phyloP scores from a whole-genome alignment of 1,140 invertebrate genomes.

The Scaptodrosophila lebanonensis region DNA sequence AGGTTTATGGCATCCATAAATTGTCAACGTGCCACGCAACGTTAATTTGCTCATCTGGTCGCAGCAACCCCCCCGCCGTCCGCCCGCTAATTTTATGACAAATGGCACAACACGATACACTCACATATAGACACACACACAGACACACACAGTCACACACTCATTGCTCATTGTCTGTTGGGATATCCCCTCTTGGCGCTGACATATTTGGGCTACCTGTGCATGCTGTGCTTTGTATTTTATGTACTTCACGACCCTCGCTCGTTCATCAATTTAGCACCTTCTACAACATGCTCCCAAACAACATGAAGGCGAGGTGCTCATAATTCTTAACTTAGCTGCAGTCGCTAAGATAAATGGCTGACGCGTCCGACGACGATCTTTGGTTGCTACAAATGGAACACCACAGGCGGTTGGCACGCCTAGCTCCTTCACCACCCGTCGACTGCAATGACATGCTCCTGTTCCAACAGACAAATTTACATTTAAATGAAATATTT shows the following conservation, averaged over 20 bases:
- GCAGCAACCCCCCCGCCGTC: neutral
- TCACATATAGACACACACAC: too few relatives aligned
- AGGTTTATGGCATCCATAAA: too few relatives aligned
- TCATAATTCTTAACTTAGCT: conserved; percentile 58
- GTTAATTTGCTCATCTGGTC: too few relatives aligned
- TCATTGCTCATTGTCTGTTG: too few relatives aligned
- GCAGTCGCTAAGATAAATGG: conserved; percentile 33
- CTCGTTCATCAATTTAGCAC: conserved; percentile 8
- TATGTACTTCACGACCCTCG: conserved; percentile 32
- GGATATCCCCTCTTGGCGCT: neutral
- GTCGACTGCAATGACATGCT: conserved; percentile 1
- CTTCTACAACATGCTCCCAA: too few relatives aligned
- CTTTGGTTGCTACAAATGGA: too few relatives aligned
- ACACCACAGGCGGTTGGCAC: conserved; percentile 13
- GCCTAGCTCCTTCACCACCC: neutral
- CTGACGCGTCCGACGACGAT: too few relatives aligned
- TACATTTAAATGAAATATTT: conserved; percentile 72
- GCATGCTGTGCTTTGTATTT: conserved; percentile 8
- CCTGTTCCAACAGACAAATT: conserved; percentile 37
- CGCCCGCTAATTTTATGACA: conserved; percentile 53
- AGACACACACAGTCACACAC: conserved; percentile 4
- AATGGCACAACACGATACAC: conserved; percentile 27
- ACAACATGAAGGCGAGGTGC: conserved; percentile 9
- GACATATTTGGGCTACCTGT: neutral
- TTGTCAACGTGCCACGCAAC: too few relatives aligned